Evolutionary conservation across 2,113 vertebrate genomes (phyloP).

Genomic region (Steatornis caripensis): DNA sequence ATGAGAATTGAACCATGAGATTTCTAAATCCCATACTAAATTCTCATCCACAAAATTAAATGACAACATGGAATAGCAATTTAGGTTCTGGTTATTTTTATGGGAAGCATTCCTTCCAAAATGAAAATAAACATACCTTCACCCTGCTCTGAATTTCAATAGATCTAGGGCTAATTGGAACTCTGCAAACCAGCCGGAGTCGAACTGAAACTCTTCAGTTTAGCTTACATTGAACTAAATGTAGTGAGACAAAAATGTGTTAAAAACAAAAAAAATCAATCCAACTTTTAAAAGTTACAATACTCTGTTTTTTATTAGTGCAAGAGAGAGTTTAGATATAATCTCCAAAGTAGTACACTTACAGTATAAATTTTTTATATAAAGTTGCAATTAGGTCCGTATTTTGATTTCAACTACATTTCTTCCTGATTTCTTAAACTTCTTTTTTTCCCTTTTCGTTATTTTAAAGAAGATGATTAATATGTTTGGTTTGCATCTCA

Average conservation of each 20-base stretch:
- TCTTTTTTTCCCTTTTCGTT: too few species aligned
- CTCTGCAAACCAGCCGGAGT: background rate
- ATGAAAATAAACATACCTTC: slow-evolving; percentile 10
- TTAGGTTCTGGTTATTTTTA: background rate
- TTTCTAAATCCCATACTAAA: background rate
- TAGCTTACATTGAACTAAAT: background rate
- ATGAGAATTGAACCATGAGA: background rate
- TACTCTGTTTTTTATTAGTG: background rate
- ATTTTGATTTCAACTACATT: background rate
- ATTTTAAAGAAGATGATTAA: background rate
- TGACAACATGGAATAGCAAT: background rate
- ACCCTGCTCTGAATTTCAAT: background rate
- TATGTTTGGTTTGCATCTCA: background rate
- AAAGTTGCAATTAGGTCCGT: background rate
- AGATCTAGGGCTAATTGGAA: background rate
- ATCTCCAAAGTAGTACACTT: background rate
- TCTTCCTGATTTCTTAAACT: background rate
- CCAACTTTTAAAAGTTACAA: background rate
- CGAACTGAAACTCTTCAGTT: background rate
- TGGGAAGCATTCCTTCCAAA: background rate
- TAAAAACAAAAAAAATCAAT: background rate
- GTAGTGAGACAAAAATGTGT: background rate
- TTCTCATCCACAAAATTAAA: background rate
- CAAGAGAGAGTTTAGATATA: background rate
- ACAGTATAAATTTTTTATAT: background rate